Conservation (phyloP, 2,113 vertebrate genomes). For the Dicentrarchus labrax region DNA sequence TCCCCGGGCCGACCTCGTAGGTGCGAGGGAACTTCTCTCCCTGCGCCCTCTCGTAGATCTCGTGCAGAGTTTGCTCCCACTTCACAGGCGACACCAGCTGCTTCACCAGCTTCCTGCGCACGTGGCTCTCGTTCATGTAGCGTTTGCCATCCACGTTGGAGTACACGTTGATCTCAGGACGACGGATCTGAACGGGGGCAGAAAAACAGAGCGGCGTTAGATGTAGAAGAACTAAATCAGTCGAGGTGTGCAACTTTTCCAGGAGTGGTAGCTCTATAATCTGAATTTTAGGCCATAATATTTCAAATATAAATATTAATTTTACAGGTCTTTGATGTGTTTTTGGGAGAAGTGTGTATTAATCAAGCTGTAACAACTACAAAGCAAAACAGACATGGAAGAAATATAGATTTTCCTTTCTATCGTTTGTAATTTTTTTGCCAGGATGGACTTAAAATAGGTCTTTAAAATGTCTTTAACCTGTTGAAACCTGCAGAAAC, state of each 20-base stretch:
- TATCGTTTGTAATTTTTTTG: no score
- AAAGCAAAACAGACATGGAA: no score
- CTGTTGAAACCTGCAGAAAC: no score
- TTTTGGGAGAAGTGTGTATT: no score
- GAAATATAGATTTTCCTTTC: no score
- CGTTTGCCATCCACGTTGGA: slow-evolving; percentile 90
- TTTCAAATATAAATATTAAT: no score
- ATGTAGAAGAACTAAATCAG: rapidly evolving
- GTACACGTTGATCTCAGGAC: slow-evolving; percentile 89
- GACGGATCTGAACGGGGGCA: slow-evolving; percentile 75
- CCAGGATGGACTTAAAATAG: no score
- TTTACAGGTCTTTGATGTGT: no score
- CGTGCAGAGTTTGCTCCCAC: slow-evolving; percentile 97
- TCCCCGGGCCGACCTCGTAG: slow-evolving; percentile 92
- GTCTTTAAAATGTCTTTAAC: no score
- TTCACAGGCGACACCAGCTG: slow-evolving; percentile 93
- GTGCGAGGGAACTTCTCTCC: slow-evolving; percentile 90
- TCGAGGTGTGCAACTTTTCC: background rate
- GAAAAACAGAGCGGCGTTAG: background rate
- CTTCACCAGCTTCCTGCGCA: slow-evolving; percentile 86
- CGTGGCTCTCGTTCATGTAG: slow-evolving; percentile 86
- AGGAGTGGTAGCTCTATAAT: background rate
- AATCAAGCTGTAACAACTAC: no score
- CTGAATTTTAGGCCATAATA: no score
- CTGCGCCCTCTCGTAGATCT: slow-evolving; percentile 87